These are phyloP conservation scores for Melanotaenia pygmaea DNA, from an alignment of 2,797 vertebrate genomes.

Conservation along the genomic window DNA sequence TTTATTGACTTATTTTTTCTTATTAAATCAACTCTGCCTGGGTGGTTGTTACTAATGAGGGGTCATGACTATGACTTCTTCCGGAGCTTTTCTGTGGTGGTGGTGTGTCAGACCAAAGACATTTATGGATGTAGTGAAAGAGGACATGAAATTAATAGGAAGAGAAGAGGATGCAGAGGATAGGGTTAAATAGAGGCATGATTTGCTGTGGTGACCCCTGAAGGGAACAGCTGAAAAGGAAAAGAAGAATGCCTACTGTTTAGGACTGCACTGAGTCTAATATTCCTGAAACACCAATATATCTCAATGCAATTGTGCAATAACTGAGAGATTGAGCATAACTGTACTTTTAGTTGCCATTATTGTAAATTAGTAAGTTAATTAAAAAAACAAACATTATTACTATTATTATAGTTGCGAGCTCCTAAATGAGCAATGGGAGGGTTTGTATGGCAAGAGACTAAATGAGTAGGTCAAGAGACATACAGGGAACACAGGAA, in stretches of 20 bases:
- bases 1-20: neutral
- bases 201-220: neutral
- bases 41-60: neutral
- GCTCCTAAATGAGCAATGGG: neutral
- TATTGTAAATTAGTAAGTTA: neutral
- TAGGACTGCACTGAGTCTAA: neutral
- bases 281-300: neutral
- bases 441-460: conserved; percentile 3
- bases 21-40: neutral
- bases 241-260: neutral
- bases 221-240: neutral
- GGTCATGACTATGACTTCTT: no score
- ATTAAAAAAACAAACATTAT: neutral
- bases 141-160: neutral
- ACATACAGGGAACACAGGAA: conserved; percentile 34
- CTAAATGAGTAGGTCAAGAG: conserved; percentile 29
- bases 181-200: neutral
- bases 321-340: neutral
- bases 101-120: neutral
- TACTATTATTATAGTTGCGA: neutral
- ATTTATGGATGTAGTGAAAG: neutral
- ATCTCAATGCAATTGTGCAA: neutral
- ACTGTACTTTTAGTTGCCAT: neutral
- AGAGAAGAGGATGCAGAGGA: neutral
- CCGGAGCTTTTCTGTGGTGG: no score